A percentile compares a stretch with the other conserved stretches of the same genome.
Conservation (phyloP, 2,888 invertebrate genomes). For the Callyntrura sp. region DNA sequence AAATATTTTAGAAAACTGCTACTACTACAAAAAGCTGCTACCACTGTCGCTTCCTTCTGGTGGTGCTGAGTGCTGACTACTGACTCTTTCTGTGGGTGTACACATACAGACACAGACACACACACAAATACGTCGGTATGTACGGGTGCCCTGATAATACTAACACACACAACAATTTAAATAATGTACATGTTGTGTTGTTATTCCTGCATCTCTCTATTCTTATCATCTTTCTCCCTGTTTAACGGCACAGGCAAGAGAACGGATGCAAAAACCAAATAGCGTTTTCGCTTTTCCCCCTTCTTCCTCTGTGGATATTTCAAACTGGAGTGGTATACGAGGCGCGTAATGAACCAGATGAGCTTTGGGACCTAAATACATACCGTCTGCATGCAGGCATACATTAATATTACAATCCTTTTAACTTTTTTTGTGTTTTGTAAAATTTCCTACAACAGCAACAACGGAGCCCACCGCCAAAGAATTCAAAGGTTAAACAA, state of each 20-base stretch:
- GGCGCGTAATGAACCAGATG: constrained; percentile 68
- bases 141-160: neutral
- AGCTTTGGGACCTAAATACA: constrained; percentile 71
- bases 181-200: constrained; percentile 8
- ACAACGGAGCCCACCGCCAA: neutral
- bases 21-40: neutral
- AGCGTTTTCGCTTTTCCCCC: constrained; percentile 28
- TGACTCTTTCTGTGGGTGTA: neutral
- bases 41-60: neutral
- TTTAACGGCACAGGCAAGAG: neutral
- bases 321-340: constrained; percentile 33
- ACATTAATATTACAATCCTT: neutral
- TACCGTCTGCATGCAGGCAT: constrained; percentile 46
- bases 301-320: neutral
- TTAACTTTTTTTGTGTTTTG: constrained; percentile 15
- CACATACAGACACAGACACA: too few relatives aligned
- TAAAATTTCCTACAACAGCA: neutral
- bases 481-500: neutral
- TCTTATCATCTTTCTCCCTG: neutral
- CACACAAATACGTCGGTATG: neutral
- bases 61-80: too few relatives aligned
- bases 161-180: neutral
- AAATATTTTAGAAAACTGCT: constrained; percentile 42
- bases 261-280: constrained; percentile 9
- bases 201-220: neutral